phyloP scores from a whole-genome alignment of 2,113 vertebrate genomes.

The Podarcis cretensis region DNA sequence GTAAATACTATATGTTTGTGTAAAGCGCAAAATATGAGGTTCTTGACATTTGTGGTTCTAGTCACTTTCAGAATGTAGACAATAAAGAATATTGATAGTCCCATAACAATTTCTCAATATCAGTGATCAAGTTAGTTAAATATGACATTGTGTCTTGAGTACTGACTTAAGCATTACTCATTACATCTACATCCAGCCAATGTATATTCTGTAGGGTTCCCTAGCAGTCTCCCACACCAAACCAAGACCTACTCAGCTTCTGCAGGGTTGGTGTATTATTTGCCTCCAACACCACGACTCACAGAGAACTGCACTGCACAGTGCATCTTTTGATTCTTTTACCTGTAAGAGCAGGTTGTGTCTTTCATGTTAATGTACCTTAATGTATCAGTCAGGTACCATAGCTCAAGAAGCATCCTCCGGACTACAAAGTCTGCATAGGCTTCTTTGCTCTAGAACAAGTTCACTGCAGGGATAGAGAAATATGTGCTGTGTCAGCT shows the following conservation, averaged over 20 bases:
- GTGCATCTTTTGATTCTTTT: neutral
- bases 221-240: neutral
- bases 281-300: neutral
- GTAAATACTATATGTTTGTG: too few relatives aligned
- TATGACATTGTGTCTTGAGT: too few relatives aligned
- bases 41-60: too few relatives aligned
- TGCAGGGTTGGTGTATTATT: neutral
- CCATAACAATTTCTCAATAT: too few relatives aligned
- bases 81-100: too few relatives aligned
- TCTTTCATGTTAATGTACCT: conserved; percentile 17
- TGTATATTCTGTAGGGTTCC: neutral
- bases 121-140: too few relatives aligned
- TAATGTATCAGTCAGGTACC: neutral
- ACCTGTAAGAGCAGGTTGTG: too few relatives aligned
- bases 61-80: too few relatives aligned
- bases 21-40: too few relatives aligned
- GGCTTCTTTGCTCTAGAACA: conserved; percentile 37
- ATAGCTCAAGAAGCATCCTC: conserved; percentile 43
- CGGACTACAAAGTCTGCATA: conserved; percentile 16
- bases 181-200: too few relatives aligned
- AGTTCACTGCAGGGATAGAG: neutral
- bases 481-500: neutral
- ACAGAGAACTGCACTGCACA: neutral
- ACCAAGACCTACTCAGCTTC: neutral
- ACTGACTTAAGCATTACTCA: too few relatives aligned